Conservation (phyloP, 64 coral and sea anemone genomes). For the Porites lutea region DNA sequence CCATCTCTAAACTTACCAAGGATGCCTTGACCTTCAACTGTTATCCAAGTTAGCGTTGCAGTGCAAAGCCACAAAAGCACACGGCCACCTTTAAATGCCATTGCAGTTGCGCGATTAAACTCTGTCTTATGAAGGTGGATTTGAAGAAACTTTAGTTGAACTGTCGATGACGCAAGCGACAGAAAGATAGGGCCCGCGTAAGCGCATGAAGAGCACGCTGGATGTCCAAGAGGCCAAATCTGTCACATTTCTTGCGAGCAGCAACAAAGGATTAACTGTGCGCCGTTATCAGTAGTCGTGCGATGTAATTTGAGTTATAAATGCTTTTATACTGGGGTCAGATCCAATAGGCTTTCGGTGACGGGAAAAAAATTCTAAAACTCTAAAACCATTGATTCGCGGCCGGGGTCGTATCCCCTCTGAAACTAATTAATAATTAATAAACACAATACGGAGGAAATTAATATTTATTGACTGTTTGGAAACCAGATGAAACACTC, state of each 20-base stretch:
- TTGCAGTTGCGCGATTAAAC: background rate
- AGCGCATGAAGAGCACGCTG: background rate
- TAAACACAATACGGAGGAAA: too few species aligned
- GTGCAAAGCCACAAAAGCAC: background rate
- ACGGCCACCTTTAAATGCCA: background rate
- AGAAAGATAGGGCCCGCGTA: background rate
- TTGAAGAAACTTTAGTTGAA: background rate
- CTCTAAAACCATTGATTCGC: background rate
- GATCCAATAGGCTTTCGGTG: background rate
- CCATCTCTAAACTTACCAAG: background rate
- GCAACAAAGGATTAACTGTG: constrained; percentile 30
- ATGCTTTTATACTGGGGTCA: constrained; percentile 18
- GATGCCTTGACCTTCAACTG: background rate
- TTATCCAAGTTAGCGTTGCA: background rate
- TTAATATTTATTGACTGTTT: too few species aligned
- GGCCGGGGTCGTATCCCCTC: too few species aligned
- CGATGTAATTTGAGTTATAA: constrained; percentile 1
- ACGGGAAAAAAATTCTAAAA: background rate
- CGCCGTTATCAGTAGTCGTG: background rate
- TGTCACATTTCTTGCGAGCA: background rate
- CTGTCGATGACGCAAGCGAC: background rate
- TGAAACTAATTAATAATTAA: too few species aligned
- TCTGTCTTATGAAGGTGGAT: background rate
- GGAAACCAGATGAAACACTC: too few species aligned
- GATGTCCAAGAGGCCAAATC: background rate